These are phyloP conservation scores for Ericerus pela DNA, from an alignment of 1,140 invertebrate genomes.

Conservation along the genomic window DNA sequence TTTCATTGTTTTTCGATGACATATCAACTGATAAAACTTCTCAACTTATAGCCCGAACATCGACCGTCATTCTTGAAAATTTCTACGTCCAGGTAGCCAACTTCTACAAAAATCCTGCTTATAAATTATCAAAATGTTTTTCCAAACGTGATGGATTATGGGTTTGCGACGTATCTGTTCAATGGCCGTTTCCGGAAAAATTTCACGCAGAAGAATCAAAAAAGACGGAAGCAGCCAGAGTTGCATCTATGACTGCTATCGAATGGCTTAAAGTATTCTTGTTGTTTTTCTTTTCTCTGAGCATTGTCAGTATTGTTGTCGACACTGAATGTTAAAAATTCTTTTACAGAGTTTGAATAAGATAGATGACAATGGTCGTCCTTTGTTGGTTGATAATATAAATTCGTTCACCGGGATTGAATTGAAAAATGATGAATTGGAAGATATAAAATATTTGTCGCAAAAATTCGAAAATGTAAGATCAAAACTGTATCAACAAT, in stretches of 20 bases:
- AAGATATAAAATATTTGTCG: background rate
- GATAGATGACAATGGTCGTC: background rate
- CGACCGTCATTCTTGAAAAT: background rate
- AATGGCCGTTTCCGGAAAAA: background rate
- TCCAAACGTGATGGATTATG: background rate
- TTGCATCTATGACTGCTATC: background rate
- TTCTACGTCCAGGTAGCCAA: constrained; percentile 1
- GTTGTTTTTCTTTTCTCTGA: background rate
- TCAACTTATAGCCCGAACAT: background rate
- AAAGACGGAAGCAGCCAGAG: constrained; percentile 3
- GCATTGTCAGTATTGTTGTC: background rate
- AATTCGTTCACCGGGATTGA: background rate
- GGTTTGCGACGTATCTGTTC: background rate
- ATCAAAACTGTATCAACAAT: too few species aligned
- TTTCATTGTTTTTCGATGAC: background rate
- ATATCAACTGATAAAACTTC: background rate
- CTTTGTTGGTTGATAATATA: background rate
- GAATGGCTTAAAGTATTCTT: constrained; percentile 7
- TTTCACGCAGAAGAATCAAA: constrained; percentile 1
- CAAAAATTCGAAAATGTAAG: background rate
- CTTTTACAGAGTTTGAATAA: background rate
- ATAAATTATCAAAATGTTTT: background rate
- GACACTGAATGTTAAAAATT: background rate
- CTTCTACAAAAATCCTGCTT: background rate
- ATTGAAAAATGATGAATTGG: background rate